Percentiles rank a stretch among this genome's conserved stretches.
phyloP scores from a whole-genome alignment of 2,888 invertebrate genomes.

The Ametastegia equiseti region DNA sequence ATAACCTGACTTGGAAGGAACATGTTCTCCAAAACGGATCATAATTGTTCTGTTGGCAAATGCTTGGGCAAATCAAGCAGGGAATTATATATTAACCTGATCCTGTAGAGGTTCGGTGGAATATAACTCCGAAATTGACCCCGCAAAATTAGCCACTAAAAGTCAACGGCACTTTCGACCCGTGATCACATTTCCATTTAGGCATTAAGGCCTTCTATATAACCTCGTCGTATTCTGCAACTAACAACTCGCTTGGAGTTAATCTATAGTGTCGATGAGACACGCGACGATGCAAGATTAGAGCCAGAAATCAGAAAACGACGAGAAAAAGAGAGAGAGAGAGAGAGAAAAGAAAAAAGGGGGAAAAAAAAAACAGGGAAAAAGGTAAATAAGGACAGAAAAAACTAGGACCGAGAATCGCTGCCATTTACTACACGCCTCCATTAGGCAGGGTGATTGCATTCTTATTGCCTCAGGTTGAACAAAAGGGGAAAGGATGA shows the following conservation, averaged over 20 bases:
- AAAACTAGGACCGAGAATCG: background rate
- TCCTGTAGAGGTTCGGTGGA: background rate
- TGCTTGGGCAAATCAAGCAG: background rate
- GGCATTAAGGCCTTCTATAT: background rate
- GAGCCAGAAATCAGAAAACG: background rate
- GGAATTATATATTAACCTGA: background rate
- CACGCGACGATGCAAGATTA: background rate
- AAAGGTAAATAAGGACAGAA: background rate
- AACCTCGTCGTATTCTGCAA: background rate
- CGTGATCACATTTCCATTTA: constrained; percentile 32
- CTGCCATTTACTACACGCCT: constrained; percentile 46
- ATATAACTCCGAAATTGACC: background rate
- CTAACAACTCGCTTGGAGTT: background rate
- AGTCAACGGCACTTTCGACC: constrained; percentile 30
- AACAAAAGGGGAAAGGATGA: background rate
- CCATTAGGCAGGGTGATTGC: constrained; percentile 58
- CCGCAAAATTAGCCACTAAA: constrained; percentile 11
- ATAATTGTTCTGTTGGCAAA: background rate
- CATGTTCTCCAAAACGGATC: background rate
- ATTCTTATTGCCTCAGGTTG: constrained; percentile 51
- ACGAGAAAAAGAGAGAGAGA: background rate
- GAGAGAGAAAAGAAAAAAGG: background rate
- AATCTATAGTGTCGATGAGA: constrained; percentile 16
- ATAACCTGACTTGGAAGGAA: background rate
- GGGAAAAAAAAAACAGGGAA: background rate